Percentiles rank a stretch among this genome's conserved stretches.
Conservation (phyloP, 2,113 vertebrate species). For the Macquaria ambigua region DNA sequence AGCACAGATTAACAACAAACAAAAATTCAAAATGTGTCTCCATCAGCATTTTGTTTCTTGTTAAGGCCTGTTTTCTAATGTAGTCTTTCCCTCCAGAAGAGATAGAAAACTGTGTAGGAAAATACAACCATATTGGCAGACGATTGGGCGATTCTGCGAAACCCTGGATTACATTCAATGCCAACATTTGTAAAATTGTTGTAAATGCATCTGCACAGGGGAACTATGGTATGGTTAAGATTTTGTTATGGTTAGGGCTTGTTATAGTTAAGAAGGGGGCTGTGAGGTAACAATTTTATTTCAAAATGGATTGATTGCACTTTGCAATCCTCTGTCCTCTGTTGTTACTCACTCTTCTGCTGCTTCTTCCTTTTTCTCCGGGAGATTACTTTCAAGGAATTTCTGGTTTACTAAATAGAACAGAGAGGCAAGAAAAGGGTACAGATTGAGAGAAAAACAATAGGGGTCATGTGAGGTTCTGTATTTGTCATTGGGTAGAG, state of each 20-base stretch:
- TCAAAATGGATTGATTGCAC: background rate
- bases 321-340: background rate
- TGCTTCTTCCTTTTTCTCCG: too few species aligned
- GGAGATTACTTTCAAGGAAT: background rate
- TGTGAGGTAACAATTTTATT: background rate
- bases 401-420: background rate
- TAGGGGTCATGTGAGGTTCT: background rate
- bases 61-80: conserved; percentile 4
- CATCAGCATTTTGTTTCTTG: background rate
- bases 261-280: background rate
- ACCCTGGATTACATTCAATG: background rate
- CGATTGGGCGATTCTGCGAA: background rate
- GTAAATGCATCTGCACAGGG: background rate
- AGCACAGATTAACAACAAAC: conserved; percentile 15
- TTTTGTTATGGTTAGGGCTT: background rate
- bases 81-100: background rate
- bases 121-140: background rate
- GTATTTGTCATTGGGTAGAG: background rate
- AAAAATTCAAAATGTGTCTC: background rate
- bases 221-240: background rate
- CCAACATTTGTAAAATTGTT: background rate
- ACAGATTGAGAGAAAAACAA: background rate
- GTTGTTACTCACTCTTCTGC: background rate
- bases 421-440: background rate
- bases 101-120: background rate